Evolutionary conservation across 2,888 invertebrate genomes (phyloP).

Genomic region (Aquatica leii): DNA sequence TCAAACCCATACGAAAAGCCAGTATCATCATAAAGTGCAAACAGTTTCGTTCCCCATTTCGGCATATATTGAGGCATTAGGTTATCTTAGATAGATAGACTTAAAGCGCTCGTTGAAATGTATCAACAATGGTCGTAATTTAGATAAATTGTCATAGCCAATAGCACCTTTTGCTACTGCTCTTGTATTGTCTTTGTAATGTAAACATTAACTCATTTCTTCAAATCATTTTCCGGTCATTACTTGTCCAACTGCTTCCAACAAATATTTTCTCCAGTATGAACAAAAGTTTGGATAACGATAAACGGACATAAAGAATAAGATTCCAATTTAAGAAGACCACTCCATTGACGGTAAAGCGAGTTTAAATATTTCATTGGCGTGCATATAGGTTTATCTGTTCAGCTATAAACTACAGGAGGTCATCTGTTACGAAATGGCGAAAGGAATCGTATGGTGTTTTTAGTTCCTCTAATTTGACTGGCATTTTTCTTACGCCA

Average conservation of each 20-base stretch:
- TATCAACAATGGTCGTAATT: no score
- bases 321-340: not conserved
- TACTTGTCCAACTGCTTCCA: no score
- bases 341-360: not conserved
- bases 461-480: not conserved
- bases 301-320: no score
- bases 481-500: not conserved
- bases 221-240: no score
- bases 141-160: no score
- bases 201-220: no score
- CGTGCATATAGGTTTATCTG: not conserved
- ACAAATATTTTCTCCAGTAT: no score
- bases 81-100: not conserved
- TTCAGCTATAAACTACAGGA: not conserved
- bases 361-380: not conserved
- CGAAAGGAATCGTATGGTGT: not conserved
- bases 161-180: no score
- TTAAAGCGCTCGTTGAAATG: not conserved
- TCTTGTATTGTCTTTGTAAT: no score
- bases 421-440: not conserved
- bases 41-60: not conserved
- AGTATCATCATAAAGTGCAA: not conserved
- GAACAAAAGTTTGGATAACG: no score
- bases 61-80: not conserved
- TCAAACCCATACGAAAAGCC: not conserved